These are phyloP conservation scores for Drosophila algonquin DNA, from an alignment of 2,888 invertebrate species.

Conservation along the genomic window DNA sequence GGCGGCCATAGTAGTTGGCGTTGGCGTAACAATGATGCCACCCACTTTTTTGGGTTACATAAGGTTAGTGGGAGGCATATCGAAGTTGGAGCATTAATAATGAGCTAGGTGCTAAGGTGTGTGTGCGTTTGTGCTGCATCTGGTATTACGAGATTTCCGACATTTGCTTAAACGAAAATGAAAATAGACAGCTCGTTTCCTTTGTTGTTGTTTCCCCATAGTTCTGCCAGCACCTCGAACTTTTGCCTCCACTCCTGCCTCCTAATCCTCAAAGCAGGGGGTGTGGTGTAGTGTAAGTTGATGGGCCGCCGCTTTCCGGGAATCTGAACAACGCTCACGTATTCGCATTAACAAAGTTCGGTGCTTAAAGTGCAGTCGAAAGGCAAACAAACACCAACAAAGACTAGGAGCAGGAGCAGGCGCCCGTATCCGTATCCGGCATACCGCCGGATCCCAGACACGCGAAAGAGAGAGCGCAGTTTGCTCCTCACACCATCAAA, in stretches of 20 bases:
- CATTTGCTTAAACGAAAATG: constrained; percentile 36
- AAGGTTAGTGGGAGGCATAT: constrained; percentile 54
- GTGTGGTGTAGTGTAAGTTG: constrained; percentile 2
- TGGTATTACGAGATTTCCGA: constrained; percentile 50
- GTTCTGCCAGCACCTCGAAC: constrained; percentile 15
- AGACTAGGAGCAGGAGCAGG: constrained; percentile 14
- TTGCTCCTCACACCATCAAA: constrained; percentile 24
- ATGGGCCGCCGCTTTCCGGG: constrained; percentile 28
- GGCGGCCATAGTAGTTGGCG: constrained; percentile 8
- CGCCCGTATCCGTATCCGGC: constrained; percentile 6
- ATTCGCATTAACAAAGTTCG: constrained; percentile 74
- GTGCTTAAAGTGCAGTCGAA: constrained; percentile 72
- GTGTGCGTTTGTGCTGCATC: constrained; percentile 46
- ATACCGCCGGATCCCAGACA: constrained; percentile 1
- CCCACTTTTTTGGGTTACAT: constrained; percentile 55
- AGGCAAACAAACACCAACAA: constrained; percentile 60
- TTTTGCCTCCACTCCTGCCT: constrained; percentile 6
- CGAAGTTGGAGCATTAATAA: constrained; percentile 64
- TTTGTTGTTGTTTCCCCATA: neutral
- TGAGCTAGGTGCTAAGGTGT: constrained; percentile 40
- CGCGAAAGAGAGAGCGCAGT: neutral
- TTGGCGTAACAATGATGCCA: constrained; percentile 39
- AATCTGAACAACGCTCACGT: constrained; percentile 67
- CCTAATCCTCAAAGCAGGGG: constrained; percentile 22
- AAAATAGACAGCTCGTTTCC: constrained; percentile 39